phyloP scores from a whole-genome alignment of 2,888 invertebrate species.

The Eristalinus sepulchralis region DNA sequence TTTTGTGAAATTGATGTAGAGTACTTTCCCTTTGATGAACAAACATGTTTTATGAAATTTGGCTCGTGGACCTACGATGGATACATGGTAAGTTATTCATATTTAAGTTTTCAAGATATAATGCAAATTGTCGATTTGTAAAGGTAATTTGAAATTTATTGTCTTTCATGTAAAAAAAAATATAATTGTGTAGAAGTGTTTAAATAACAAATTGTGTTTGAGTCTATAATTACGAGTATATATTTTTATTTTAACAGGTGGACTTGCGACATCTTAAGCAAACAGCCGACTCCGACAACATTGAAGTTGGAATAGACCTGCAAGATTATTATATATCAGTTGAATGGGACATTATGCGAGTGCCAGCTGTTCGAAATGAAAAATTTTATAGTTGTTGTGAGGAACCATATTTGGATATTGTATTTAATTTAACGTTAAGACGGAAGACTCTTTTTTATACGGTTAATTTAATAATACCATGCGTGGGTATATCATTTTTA shows the following conservation, averaged over 20 bases:
- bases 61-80: conserved; percentile 96
- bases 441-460: conserved; percentile 98
- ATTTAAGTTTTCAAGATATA: neutral
- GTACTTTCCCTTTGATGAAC: conserved; percentile 97
- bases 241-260: conserved; percentile 83
- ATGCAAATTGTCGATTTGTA: too few relatives aligned
- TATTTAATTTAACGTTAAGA: conserved; percentile 96
- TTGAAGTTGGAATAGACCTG: conserved; percentile 94
- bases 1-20: conserved; percentile 97
- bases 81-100: conserved; percentile 87
- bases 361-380: conserved; percentile 93
- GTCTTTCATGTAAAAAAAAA: neutral
- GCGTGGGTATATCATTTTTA: conserved; percentile 97
- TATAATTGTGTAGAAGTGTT: neutral
- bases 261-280: conserved; percentile 94
- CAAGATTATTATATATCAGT: conserved; percentile 98
- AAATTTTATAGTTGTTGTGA: conserved; percentile 98
- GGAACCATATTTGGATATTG: conserved; percentile 98
- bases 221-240: too few relatives aligned
- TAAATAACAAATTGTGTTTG: neutral
- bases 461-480: conserved; percentile 97
- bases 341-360: conserved; percentile 98
- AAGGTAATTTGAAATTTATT: too few relatives aligned
- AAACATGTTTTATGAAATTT: conserved; percentile 97
- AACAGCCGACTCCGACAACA: conserved; percentile 92